phyloP scores from a whole-genome alignment of 2,888 invertebrate species.

The Coleophora deauratella region DNA sequence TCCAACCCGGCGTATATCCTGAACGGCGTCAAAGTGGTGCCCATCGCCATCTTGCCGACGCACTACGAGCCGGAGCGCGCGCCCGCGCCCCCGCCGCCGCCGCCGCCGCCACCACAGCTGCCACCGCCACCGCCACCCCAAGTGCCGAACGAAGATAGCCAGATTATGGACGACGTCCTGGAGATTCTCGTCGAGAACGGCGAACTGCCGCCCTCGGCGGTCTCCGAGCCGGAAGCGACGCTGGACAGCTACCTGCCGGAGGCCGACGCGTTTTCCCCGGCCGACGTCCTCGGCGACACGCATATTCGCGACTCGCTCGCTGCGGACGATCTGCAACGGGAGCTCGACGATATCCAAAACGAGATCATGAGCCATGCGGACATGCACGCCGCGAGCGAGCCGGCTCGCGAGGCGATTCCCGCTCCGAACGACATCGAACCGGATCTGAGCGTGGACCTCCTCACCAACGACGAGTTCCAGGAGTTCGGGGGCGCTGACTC shows the following conservation, averaged over 20 bases:
- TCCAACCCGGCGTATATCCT: conserved; percentile 75
- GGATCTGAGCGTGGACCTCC: conserved; percentile 40
- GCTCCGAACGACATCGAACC: conserved; percentile 39
- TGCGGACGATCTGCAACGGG: conserved; percentile 55
- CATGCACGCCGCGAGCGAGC: conserved; percentile 35
- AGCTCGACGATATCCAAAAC: conserved; percentile 60
- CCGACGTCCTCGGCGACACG: conserved; percentile 43
- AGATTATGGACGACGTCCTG: conserved; percentile 92
- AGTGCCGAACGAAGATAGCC: conserved; percentile 70
- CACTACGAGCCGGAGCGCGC: conserved; percentile 54
- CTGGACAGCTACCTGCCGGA: conserved; percentile 34
- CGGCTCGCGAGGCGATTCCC: conserved; percentile 21
- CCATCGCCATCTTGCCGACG: conserved; percentile 62
- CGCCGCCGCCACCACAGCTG: conserved; percentile 43
- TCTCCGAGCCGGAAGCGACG: conserved; percentile 71
- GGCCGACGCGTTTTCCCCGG: conserved; percentile 39
- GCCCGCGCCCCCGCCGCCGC: conserved; percentile 42
- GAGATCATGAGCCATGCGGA: conserved; percentile 61
- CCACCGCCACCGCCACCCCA: conserved; percentile 32
- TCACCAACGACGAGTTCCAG: conserved; percentile 44
- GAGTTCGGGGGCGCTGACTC: conserved; percentile 48
- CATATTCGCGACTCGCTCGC: conserved; percentile 49
- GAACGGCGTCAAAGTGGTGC: conserved; percentile 75
- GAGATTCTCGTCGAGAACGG: conserved; percentile 96
- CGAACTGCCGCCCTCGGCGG: conserved; percentile 91